Conservation (phyloP, 2,888 invertebrate genomes). For the Drosophila meridionalis region DNA sequence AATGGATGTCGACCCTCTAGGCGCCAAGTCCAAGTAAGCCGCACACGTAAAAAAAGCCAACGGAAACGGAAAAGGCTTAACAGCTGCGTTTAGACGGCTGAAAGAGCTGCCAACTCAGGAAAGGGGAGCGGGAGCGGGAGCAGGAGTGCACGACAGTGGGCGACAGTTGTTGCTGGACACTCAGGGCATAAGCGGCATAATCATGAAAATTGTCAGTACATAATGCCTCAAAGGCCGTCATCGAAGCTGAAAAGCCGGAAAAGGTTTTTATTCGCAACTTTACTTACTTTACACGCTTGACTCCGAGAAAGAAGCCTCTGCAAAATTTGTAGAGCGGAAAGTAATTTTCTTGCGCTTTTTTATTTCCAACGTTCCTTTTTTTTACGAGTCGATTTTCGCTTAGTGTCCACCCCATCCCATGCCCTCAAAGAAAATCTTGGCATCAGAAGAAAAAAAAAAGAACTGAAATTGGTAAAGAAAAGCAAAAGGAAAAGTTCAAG, state of each 20-base stretch:
- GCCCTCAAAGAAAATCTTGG: slow-evolving; percentile 19
- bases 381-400: slow-evolving; percentile 69
- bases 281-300: slow-evolving; percentile 80
- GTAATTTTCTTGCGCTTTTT: slow-evolving; percentile 77
- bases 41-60: slow-evolving; percentile 56
- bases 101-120: slow-evolving; percentile 25
- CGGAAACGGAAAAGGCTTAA: slow-evolving; percentile 80
- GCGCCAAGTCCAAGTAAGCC: slow-evolving; percentile 67
- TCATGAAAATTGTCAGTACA: slow-evolving; percentile 80
- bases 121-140: background rate
- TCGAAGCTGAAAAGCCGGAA: slow-evolving; percentile 63
- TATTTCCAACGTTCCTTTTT: slow-evolving; percentile 62
- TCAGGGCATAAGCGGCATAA: slow-evolving; percentile 70
- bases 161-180: slow-evolving; percentile 52
- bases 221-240: slow-evolving; percentile 77
- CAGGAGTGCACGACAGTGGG: background rate
- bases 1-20: slow-evolving; percentile 64
- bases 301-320: slow-evolving; percentile 44
- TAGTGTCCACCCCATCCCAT: slow-evolving; percentile 38
- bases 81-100: slow-evolving; percentile 74
- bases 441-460: slow-evolving; percentile 21
- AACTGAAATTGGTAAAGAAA: slow-evolving; percentile 15
- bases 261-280: slow-evolving; percentile 78
- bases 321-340: slow-evolving; percentile 78
- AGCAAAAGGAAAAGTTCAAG: slow-evolving; percentile 61